These are phyloP conservation scores for Mormyrus hasselquistii DNA, from an alignment of 2,797 vertebrate species.

Conservation along the genomic window DNA sequence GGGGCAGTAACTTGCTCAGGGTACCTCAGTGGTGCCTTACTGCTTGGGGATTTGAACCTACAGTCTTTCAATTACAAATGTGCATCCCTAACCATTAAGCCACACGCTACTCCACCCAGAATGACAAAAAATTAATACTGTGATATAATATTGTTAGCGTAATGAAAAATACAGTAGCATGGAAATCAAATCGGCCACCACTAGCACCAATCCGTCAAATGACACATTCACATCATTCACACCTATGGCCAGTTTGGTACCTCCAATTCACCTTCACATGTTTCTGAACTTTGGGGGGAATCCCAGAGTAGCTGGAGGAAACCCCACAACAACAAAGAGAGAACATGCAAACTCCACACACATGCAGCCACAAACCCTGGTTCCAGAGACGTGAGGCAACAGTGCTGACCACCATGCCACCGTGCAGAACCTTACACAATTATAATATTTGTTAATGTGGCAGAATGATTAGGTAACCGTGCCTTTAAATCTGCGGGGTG, in stretches of 20 bases:
- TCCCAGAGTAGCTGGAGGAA: not conserved
- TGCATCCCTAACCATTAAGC: too few species aligned
- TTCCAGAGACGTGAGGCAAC: not conserved
- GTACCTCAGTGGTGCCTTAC: too few species aligned
- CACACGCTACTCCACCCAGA: not conserved
- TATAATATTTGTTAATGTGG: not conserved
- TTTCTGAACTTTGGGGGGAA: not conserved
- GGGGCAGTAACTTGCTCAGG: too few species aligned
- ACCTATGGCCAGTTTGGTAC: not conserved
- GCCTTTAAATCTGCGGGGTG: too few species aligned
- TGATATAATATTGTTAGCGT: too few species aligned
- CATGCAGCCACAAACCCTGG: not conserved
- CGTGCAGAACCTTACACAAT: not conserved
- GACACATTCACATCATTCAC: not conserved
- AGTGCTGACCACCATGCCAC: not conserved
- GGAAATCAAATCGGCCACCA: too few species aligned
- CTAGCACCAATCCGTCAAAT: not conserved
- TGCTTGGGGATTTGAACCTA: too few species aligned
- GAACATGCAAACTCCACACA: not conserved
- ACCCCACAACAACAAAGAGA: not conserved
- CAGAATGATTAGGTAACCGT: too few species aligned
- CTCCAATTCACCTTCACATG: not conserved
- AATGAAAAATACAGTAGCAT: too few species aligned
- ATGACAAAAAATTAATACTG: not conserved
- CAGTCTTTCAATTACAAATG: too few species aligned